phyloP scores from a whole-genome alignment of 2,113 vertebrate species.

The Cathartes aura region DNA sequence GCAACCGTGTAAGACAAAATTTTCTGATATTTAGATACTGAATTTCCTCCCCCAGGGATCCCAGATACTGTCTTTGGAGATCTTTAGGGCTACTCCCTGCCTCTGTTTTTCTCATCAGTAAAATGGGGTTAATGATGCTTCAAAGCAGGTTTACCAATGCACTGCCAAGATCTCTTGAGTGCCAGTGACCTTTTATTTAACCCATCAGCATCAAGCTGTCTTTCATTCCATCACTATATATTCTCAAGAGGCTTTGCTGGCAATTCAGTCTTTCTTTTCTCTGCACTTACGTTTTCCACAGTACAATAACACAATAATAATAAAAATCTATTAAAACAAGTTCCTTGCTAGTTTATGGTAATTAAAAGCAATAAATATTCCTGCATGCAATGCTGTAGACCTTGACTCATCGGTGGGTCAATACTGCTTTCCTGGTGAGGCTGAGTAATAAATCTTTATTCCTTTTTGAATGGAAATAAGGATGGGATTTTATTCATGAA shows the following conservation, averaged over 20 bases:
- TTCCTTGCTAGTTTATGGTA: constrained; percentile 78
- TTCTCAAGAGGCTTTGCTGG: neutral
- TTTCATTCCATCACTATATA: constrained; percentile 57
- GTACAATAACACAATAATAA: constrained; percentile 24
- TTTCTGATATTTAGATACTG: neutral
- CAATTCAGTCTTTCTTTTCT: constrained; percentile 1
- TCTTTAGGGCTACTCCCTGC: neutral
- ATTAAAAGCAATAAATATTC: constrained; percentile 83
- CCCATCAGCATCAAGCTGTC: constrained; percentile 42
- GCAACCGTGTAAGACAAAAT: neutral
- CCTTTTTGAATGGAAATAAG: constrained; percentile 76
- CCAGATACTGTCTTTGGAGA: neutral
- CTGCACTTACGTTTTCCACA: constrained; percentile 38
- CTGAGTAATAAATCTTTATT: constrained; percentile 80
- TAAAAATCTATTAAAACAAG: constrained; percentile 72
- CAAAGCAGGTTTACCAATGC: neutral
- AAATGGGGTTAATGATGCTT: constrained; percentile 29
- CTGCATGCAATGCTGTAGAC: constrained; percentile 61
- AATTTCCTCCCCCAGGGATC: neutral
- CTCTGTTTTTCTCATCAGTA: neutral
- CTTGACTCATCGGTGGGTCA: constrained; percentile 76
- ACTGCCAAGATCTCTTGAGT: constrained; percentile 13
- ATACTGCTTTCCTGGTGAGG: constrained; percentile 73
- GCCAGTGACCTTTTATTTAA: constrained; percentile 59
- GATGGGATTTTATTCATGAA: constrained; percentile 75